Evolutionary conservation across 2,888 invertebrate species (phyloP).

Genomic region (Andrena bicolor): DNA sequence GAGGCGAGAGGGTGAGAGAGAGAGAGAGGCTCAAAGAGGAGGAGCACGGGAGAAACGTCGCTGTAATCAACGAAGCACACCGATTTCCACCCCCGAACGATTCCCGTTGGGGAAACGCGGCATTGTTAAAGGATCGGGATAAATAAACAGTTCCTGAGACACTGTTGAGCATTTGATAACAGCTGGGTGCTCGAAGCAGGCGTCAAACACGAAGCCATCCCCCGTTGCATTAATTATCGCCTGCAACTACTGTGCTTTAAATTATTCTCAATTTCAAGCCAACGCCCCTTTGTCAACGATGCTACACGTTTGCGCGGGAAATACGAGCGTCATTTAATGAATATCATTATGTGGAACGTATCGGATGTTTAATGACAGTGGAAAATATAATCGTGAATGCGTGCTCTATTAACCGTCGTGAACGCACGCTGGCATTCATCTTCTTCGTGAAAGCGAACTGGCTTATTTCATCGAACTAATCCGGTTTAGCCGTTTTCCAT

Average conservation of each 20-base stretch:
- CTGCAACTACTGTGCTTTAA: constrained; percentile 27
- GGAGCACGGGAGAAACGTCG: constrained; percentile 40
- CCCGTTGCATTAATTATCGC: constrained; percentile 58
- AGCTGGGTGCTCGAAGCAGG: constrained; percentile 32
- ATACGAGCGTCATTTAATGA: constrained; percentile 15
- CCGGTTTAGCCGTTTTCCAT: too few species aligned
- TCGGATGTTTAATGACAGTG: not conserved
- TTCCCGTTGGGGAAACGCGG: constrained; percentile 55
- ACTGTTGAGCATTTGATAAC: constrained; percentile 59
- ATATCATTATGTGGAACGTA: not conserved
- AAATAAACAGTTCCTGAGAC: constrained; percentile 68
- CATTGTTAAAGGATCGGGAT: constrained; percentile 67
- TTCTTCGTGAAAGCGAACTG: not conserved
- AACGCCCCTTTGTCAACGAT: not conserved
- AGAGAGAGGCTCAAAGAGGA: constrained; percentile 7
- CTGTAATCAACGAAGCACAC: constrained; percentile 69
- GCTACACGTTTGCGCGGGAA: not conserved
- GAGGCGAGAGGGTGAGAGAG: constrained; percentile 10
- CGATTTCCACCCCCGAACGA: constrained; percentile 69
- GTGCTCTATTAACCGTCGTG: not conserved
- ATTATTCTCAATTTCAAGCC: constrained; percentile 32
- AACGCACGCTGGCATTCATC: not conserved
- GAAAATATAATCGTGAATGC: not conserved
- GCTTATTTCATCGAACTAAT: too few species aligned
- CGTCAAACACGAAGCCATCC: constrained; percentile 35